Conservation (phyloP, 2,113 vertebrate species). For the Oncorhynchus tshawytscha region DNA sequence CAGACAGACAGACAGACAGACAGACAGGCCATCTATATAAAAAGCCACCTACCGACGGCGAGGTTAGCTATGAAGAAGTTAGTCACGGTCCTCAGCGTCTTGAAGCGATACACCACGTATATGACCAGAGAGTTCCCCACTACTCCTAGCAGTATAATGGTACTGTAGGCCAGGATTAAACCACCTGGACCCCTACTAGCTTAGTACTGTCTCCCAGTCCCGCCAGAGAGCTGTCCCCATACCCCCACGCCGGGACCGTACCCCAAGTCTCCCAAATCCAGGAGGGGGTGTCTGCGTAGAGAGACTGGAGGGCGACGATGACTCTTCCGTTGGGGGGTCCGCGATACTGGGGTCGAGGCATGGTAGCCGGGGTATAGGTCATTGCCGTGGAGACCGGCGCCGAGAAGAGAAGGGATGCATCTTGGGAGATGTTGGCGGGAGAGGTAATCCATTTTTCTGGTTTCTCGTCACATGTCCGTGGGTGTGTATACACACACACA, state of each 20-base stretch:
- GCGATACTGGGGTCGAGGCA: constrained; percentile 17
- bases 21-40: not conserved
- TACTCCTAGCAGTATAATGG: constrained; percentile 92
- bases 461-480: no score
- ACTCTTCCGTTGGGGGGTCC: not conserved
- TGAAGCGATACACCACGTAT: constrained; percentile 90
- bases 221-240: constrained; percentile 44
- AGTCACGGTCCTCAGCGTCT: constrained; percentile 90
- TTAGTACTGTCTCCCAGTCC: constrained; percentile 87
- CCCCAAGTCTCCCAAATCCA: no score
- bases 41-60: constrained; percentile 65
- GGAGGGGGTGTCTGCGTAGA: not conserved
- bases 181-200: constrained; percentile 84
- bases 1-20: not conserved
- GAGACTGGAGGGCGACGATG: constrained; percentile 23
- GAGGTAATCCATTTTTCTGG: no score
- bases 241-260: not conserved
- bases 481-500: no score
- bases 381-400: not conserved
- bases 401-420: constrained; percentile 3
- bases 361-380: constrained; percentile 17
- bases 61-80: constrained; percentile 97
- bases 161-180: constrained; percentile 92
- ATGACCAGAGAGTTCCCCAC: constrained; percentile 92
- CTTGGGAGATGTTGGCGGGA: constrained; percentile 43